Evolutionary conservation across 2,888 invertebrate genomes (phyloP), one percentile per base, ranked within the genome.

Genomic region (Tricholauxania praeusta): DNA sequence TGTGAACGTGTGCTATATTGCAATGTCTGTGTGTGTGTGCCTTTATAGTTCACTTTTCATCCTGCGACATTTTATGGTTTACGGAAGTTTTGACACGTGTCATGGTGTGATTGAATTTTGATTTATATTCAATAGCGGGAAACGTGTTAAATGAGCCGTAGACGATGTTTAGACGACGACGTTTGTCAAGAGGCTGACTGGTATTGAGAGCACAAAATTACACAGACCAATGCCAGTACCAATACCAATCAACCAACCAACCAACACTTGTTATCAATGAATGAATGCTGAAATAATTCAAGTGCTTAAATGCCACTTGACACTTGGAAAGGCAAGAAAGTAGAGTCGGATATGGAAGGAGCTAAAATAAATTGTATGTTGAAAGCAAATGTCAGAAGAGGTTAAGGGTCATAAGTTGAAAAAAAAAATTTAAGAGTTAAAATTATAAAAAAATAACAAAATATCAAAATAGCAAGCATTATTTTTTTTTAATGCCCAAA

Each of bases 21-120:
- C 7, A 19, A n/a, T 59, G 28, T 7, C 7, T 70, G 39, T 68
- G 59, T 28, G 10, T 49, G 72, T 63, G 39, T 67, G 53, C 32
- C n/a, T 57, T 49, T 22, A 52, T 28, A 60, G n/a, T 64, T 67
- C 60, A 10, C 49, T 60, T n/a, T 53, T 63, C 62, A 65, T 70
- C 49, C 66, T 63, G 47, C 51, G 64, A 69, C 66, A 53, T 51
- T 70, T 53, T 32, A 39, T 32, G 70, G 60, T 19, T 70, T 73
- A 76, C 83, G 84, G 83, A 85, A 84, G 83, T 83, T 82, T 82
- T 81, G 84, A 83, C 84, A 84, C 84, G 84, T 84, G 84, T 83
- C 84, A 82, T 77, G 72, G 71, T 39, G 63, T 84, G 82, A 82
- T 83, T 85, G 84, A 82, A 80, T 81, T 84, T 81, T 84, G 83